These are phyloP conservation scores for Nesoenas mayeri DNA, from an alignment of 2,113 vertebrate genomes.

Conservation along the genomic window DNA sequence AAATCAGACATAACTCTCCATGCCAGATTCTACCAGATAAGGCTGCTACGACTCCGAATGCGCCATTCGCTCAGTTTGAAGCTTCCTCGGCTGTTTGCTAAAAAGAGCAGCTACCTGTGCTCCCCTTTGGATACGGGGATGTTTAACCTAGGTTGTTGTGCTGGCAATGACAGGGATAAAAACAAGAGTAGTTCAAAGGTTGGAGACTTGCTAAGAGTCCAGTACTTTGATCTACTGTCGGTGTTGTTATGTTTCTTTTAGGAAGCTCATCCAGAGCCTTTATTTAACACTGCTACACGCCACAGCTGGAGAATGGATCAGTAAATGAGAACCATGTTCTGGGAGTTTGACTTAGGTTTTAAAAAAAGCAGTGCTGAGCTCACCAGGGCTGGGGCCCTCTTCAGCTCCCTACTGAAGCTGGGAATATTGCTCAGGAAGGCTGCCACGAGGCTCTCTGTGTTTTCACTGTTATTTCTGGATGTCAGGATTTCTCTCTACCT, in stretches of 20 bases:
- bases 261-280: conserved; percentile 61
- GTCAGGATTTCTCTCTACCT: conserved; percentile 6
- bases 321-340: conserved; percentile 65
- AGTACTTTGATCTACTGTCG: conserved; percentile 76
- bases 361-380: conserved; percentile 37
- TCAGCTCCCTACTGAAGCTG: conserved; percentile 47
- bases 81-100: neutral
- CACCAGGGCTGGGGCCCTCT: conserved; percentile 50
- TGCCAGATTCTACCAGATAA: neutral
- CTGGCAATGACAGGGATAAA: conserved; percentile 57
- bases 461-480: conserved; percentile 56
- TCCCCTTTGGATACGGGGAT: conserved; percentile 43
- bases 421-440: conserved; percentile 48
- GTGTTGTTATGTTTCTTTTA: conserved; percentile 68
- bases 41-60: neutral
- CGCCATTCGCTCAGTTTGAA: neutral
- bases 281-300: conserved; percentile 59
- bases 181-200: conserved; percentile 66
- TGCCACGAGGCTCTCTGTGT: conserved; percentile 33
- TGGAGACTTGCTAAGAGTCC: conserved; percentile 61
- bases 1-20: neutral
- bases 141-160: conserved; percentile 58
- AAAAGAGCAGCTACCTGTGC: neutral
- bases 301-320: conserved; percentile 66
- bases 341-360: conserved; percentile 43